Base-by-base conservation (phyloP, 2,888 invertebrate species). In the Xestobium rufovillosum region DNA sequence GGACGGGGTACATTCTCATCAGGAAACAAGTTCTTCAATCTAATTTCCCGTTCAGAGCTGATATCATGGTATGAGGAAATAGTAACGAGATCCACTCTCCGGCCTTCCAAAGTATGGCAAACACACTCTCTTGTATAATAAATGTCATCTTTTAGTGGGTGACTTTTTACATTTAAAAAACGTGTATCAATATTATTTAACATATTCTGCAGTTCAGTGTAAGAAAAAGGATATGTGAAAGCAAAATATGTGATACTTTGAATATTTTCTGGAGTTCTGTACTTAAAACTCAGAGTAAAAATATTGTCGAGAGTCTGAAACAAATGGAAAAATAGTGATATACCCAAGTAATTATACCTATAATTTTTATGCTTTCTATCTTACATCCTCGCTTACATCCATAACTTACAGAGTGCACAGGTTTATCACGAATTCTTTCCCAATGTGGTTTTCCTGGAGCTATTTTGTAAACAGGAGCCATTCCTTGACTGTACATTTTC, bases 151-250 rank as follows among this genome's bases (percentile, higher is more conserved):
- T 65, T 54, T 35, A 59, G 60, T 2, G 61, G 51, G 39, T 60
- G 62, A 17, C 63, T 53, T n/a, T n/a, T n/a, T 1, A 59, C 43
- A 2, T 10, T 8, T 11, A 28, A 19, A 13, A 41, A 41, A 14
- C 17, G 26, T 34, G 34, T 11, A 19, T 89, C 87, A 30, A 87
- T 74, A 31, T 72, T 73, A 46, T 72, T 73, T 14, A 91, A 67
- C 52, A 79, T 75, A 44, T 78, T 77, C 63, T 87, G 85, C 34
- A 86, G 71, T 53, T 92, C 90, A 0, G 76, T 73, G 59, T 88
- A 91, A 0, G 89, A 83, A 67, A 80, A 91, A 2, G 92, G 92
- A 65, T 85, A 92, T 3, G 90, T 90, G 65, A 92, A 92, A 0
- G 91, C 90, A 67, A 91, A 86, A 66, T 86, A 91, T 4, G 81